Evolutionary conservation across 23 tunicate species (phyloP).

Genomic region (Styela plicata): DNA sequence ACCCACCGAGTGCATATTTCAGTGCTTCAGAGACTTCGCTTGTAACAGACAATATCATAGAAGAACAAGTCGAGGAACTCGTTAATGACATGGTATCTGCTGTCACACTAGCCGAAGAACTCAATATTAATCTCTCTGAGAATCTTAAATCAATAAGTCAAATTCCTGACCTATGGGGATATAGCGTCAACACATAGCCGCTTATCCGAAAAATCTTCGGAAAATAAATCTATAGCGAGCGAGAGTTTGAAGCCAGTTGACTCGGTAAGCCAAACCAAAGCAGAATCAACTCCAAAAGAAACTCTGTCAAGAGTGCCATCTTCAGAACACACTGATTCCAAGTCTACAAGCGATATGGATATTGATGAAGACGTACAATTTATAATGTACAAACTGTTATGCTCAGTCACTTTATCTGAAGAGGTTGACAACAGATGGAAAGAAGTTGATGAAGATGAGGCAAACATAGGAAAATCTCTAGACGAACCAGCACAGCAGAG

Average conservation of each 20-base stretch:
- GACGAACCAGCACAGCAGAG: too few relatives aligned
- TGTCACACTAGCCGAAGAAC: conserved; percentile 30
- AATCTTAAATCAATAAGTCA: neutral
- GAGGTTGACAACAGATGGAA: conserved; percentile 15
- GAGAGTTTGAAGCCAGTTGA: too few relatives aligned
- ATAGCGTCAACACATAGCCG: neutral
- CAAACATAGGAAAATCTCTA: neutral
- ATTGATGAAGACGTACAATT: conserved; percentile 31
- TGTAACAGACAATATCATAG: neutral
- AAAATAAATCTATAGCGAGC: too few relatives aligned
- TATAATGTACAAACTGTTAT: conserved; percentile 36
- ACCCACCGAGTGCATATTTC: conserved; percentile 20
- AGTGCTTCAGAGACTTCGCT: conserved; percentile 32
- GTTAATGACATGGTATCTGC: conserved; percentile 32
- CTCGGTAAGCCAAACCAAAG: too few relatives aligned
- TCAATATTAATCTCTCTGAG: neutral
- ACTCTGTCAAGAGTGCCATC: too few relatives aligned
- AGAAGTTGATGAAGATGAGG: neutral
- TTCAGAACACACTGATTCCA: too few relatives aligned
- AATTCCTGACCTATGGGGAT: neutral
- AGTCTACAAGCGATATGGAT: neutral
- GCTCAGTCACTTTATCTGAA: conserved; percentile 29
- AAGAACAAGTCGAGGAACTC: neutral
- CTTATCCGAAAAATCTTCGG: too few relatives aligned
- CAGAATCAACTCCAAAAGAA: too few relatives aligned